Base-by-base conservation (phyloP, 2,113 vertebrate species). In the Nyctibius bracteatus region DNA sequence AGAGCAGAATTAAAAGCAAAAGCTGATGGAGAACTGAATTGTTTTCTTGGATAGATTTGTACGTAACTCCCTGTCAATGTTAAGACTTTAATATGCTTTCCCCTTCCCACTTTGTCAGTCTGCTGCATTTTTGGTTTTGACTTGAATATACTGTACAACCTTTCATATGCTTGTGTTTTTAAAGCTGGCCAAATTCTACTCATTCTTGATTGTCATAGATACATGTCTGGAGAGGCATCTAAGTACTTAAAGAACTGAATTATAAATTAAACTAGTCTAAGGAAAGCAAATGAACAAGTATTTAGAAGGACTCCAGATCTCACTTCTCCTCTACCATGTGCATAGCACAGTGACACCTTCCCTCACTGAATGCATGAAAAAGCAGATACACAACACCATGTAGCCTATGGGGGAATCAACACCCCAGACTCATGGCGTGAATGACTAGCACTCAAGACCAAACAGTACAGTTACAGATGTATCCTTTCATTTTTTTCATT, bases 1-100 rank as follows among this genome's bases (percentile, higher is more conserved):
- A 73, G 27, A 92, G 21, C 16, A 86, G 46, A 94, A 93, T 66
- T 73, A 94, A 86, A 94, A 67, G 13, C 23, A 89, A 87, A 94
- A 92, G 44, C 10, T 80, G 39, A 61, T 9, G 17, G 44, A 90
- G 6, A 93, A 82, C 20, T 22, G 25, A 66, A 68, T 12, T 82
- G 23, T 65, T 77, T 82, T 80, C 37, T 88, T 82, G 21, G 23
- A 43, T 37, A 80, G 20, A 52, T 88, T 78, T 78, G 44, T 46
- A 78, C 2, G 0, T 33, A 93, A 68, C 27, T 77, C 25, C n/a
- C 72, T 44, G 12, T 22, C 44, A 79, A 19, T 30, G 37, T 46
- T 59, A 93, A 57, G 12, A 73, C 43, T 88, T 54, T 30, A 74
- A 67, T 58, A 61, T n/a, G 17, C 23, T 55, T 82, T 65, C 30